Base-by-base conservation (phyloP, 2,888 invertebrate genomes). In the Acleris cristana region DNA sequence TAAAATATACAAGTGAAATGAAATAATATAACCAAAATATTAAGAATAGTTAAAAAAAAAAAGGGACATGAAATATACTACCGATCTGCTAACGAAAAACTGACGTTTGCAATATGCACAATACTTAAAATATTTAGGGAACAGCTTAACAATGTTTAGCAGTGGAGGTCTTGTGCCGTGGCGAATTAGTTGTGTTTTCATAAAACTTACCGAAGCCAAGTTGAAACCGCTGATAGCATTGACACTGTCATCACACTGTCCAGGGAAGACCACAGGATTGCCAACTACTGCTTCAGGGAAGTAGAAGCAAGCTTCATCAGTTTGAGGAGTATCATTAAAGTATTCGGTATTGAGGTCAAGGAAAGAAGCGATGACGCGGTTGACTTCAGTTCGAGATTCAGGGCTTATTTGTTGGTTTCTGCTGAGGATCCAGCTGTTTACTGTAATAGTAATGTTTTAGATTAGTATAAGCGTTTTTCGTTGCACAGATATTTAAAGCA, bases 261-360 rank as follows among this genome's bases (percentile, higher is more conserved):
- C 87, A 23, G 78, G 80, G 74, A 85, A 84, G 0, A 75, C 71
- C 0, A 84, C 84, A 0, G 81, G 82, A 0, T 72, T 72, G 2
- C 80, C 82, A 0, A 44, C 10, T 16, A 71, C 70, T 0, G 80
- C 79, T 19, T 80, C 81, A 0, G 86, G 86, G 73, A 71, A 82
- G 68, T 83, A 85, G 64, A 72, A 72, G 51, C 72, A 72, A 0
- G 53, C 72, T 12, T 53, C 66, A 12, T 21, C 65, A 55, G 49
- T 65, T 49, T 73, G 73, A 45, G 69, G 55, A 16, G 67, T 63
- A 14, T 2, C 6, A 48, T 61, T 23, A 51, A 61, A 73, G 54
- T 70, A 73, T 14, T 23, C 64, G 16, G 64, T 52, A 30, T 72
- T 71, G 7, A 71, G 57, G n/a, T 69, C 65, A 2, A 45, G 5